Conservation (phyloP, 2,888 invertebrate genomes). For the Lacanobia oleracea region DNA sequence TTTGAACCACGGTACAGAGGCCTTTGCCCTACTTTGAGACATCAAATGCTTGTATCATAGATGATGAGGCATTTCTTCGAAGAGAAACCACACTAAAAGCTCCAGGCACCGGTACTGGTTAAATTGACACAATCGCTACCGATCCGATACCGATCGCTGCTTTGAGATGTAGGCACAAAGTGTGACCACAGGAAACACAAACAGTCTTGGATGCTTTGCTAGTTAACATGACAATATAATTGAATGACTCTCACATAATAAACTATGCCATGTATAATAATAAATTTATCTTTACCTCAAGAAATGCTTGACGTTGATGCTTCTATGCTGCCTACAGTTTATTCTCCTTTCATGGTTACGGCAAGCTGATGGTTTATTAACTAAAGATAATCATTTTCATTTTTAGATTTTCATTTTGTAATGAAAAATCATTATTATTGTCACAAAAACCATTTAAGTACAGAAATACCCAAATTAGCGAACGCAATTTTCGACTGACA, state of each 20-base stretch:
- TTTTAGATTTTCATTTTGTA: no score
- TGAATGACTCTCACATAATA: background rate
- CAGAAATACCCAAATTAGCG: background rate
- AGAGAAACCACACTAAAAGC: background rate
- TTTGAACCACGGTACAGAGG: no score
- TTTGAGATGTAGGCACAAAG: background rate
- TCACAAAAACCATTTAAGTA: background rate
- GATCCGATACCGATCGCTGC: background rate
- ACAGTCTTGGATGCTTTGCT: background rate
- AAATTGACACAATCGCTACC: background rate
- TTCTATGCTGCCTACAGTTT: no score
- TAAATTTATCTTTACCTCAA: no score
- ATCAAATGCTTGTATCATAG: background rate
- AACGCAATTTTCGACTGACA: slow-evolving; percentile 19
- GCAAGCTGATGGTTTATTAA: background rate
- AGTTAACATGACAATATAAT: background rate
- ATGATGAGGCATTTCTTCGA: no score
- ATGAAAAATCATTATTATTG: no score
- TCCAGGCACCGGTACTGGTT: background rate
- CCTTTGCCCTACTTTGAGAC: background rate
- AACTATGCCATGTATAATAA: no score
- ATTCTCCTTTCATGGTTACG: background rate
- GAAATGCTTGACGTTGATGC: no score
- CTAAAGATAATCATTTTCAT: no score
- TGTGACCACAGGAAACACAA: background rate